Base-by-base conservation (phyloP, 2,113 vertebrate species). In the Mastomys coucha region DNA sequence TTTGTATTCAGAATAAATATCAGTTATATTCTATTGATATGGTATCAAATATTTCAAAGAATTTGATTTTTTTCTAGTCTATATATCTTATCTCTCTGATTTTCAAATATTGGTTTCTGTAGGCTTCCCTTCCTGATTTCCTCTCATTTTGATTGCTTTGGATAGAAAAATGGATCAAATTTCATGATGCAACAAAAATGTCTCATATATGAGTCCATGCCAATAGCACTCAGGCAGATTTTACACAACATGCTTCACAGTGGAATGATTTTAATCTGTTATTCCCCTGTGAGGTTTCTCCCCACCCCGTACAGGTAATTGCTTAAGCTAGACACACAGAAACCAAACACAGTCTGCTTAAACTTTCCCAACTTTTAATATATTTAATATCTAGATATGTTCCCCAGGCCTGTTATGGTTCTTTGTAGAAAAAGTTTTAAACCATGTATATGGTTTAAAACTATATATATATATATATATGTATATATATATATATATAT, bases 61-160 rank as follows among this genome's bases (percentile, higher is more conserved):
- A 69, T 85, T 94, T 91, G 22, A 80, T 90, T 91, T 94, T 96
- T 51, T 56, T 20, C 19, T 28, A 85, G 8, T 65, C 60, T 85
- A 16, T 65, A 65, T 31, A 26, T 85, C n/a, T 84, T 85, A 63
- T 85, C 60, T 72, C 22, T 88, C 39, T 56, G 60, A 69, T 76
- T 96, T 51, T 95, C 56, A 24, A 85, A 85, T 85, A 76, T 17
- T 80, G n/a, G 36, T 85, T 67, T 49, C 77, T 92, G 5, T 31
- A 88, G 70, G 24, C 36, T 92, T 63, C 20, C 11, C 0, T 92
- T 8, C 75, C 85, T 93, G 49, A 87, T 72, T 76, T 70, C 16
- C 69, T 76, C 72, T 93, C 6, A 45, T 33, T 89, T 81, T 77
- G 14, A 91, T 67, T 81, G 13, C 5, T 91, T 72, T 94, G 7